These are phyloP conservation scores for Alcis repandata DNA, from an alignment of 2,888 invertebrate species.

Conservation along the genomic window DNA sequence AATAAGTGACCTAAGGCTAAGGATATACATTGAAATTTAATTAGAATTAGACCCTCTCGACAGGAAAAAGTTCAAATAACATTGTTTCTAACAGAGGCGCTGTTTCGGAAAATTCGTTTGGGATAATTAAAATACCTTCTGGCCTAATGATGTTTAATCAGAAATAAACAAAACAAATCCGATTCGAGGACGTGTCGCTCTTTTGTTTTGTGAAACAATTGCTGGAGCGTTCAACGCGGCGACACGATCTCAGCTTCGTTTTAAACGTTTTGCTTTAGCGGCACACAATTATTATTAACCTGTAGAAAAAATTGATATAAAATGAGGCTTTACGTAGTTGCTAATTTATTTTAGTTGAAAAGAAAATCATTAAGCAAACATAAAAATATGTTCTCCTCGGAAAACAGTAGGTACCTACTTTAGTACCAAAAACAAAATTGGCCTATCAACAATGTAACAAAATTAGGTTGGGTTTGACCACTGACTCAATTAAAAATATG, in stretches of 20 bases:
- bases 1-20: slow-evolving; percentile 15
- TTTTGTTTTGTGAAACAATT: slow-evolving; percentile 53
- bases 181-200: slow-evolving; percentile 33
- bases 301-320: neutral
- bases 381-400: too few species aligned
- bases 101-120: slow-evolving; percentile 24
- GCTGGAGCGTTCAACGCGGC: slow-evolving; percentile 12
- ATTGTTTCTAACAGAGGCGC: slow-evolving; percentile 23
- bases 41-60: slow-evolving; percentile 18
- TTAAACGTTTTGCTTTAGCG: neutral
- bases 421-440: too few species aligned
- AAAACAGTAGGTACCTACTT: too few species aligned
- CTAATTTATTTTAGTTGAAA: neutral
- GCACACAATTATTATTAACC: neutral
- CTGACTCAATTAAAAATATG: too few species aligned
- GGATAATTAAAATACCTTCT: slow-evolving; percentile 38
- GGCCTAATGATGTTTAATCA: slow-evolving; percentile 35
- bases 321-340: too few species aligned
- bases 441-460: too few species aligned
- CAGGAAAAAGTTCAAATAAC: slow-evolving; percentile 30
- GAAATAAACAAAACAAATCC: slow-evolving; percentile 37
- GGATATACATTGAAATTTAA: slow-evolving; percentile 24
- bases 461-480: too few species aligned
- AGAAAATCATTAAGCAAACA: too few species aligned
- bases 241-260: slow-evolving; percentile 14